phyloP scores from a whole-genome alignment of 2,888 invertebrate genomes.

The Machimus rusticus region DNA sequence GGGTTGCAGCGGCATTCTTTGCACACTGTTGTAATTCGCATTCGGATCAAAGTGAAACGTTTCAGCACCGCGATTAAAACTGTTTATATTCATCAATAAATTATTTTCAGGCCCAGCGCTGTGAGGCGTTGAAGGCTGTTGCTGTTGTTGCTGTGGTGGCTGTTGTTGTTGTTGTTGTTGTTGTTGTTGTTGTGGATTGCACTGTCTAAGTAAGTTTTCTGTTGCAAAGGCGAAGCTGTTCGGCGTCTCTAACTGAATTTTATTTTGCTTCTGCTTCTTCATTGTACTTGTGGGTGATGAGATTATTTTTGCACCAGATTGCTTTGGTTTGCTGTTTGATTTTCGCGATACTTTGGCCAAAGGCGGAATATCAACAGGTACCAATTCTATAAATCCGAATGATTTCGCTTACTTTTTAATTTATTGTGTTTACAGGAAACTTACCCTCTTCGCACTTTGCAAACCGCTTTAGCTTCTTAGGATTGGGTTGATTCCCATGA shows the following conservation, averaged over 20 bases:
- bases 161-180: not conserved
- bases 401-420: not conserved
- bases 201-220: slow-evolving; percentile 12
- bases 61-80: slow-evolving; percentile 52
- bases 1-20: slow-evolving; percentile 33
- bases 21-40: not conserved
- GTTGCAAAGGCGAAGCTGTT: slow-evolving; percentile 11
- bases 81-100: slow-evolving; percentile 58
- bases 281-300: slow-evolving; percentile 1
- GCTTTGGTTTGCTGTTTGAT: slow-evolving; percentile 56
- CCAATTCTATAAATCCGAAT: slow-evolving; percentile 52
- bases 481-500: slow-evolving; percentile 60
- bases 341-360: slow-evolving; percentile 60
- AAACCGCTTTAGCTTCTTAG: slow-evolving; percentile 60
- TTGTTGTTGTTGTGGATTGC: slow-evolving; percentile 37
- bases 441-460: slow-evolving; percentile 60
- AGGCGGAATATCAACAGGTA: slow-evolving; percentile 58
- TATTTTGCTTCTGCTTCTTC: slow-evolving; percentile 39
- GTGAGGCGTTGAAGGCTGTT: not conserved
- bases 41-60: slow-evolving; percentile 43
- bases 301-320: slow-evolving; percentile 21
- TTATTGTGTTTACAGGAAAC: not conserved
- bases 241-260: slow-evolving; percentile 5
- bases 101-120: slow-evolving; percentile 51
- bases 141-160: not conserved